These are phyloP conservation scores for Aphaenogaster ashmeadi DNA, from an alignment of 1,140 invertebrate genomes.

Conservation along the genomic window DNA sequence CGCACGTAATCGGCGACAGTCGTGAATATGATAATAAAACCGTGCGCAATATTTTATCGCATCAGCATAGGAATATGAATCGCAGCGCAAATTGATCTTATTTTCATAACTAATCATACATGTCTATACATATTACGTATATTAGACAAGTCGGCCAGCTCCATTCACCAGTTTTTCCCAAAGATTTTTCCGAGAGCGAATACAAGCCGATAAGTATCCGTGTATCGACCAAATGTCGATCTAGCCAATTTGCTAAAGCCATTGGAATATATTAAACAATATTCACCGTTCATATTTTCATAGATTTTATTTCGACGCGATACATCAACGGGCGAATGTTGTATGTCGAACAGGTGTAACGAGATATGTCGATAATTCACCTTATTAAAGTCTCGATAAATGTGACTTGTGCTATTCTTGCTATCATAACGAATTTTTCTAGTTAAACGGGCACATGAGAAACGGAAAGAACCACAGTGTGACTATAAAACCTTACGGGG, in stretches of 20 bases:
- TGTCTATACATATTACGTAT: constrained; percentile 1
- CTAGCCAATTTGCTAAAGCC: not conserved
- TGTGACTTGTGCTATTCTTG: not conserved
- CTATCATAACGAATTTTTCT: constrained; percentile 22
- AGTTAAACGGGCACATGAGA: not conserved
- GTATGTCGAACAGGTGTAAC: not conserved
- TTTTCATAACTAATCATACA: constrained; percentile 26
- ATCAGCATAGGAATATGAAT: constrained; percentile 19
- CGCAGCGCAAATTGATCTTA: constrained; percentile 2
- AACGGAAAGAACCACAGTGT: not conserved
- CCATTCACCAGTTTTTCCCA: constrained; percentile 27
- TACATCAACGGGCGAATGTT: not conserved
- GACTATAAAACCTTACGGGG: constrained; percentile 37
- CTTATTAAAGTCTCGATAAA: not conserved
- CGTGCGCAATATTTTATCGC: constrained; percentile 25
- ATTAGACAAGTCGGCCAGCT: constrained; percentile 11
- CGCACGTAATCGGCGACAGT: not conserved
- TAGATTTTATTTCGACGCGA: not conserved
- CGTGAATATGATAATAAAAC: constrained; percentile 34
- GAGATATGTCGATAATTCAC: constrained; percentile 29
- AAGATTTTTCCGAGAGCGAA: constrained; percentile 17
- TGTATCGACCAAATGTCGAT: not conserved
- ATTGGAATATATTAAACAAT: constrained; percentile 47
- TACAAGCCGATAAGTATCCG: not conserved
- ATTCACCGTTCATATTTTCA: constrained; percentile 24